A percentile compares a stretch with the other conserved stretches of the same genome.
phyloP scores from a whole-genome alignment of 2,888 invertebrate genomes.

The Tetramorium bicarinatum region DNA sequence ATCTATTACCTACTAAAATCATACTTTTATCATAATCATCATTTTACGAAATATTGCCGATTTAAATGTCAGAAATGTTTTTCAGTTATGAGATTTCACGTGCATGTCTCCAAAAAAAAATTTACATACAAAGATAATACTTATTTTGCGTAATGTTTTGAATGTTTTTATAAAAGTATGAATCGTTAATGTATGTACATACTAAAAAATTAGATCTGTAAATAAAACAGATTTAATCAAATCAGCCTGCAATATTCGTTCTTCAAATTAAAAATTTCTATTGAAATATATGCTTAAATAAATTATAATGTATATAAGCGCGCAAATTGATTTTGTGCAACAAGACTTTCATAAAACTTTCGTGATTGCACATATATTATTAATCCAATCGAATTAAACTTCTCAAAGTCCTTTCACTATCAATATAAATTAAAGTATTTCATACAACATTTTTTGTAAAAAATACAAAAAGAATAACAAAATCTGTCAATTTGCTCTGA shows the following conservation, averaged over 20 bases:
- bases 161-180: background rate
- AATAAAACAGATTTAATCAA: background rate
- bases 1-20: constrained; percentile 22
- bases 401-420: background rate
- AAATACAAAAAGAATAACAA: background rate
- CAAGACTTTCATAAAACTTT: background rate
- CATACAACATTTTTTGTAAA: background rate
- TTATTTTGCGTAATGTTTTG: background rate
- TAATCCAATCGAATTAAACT: background rate
- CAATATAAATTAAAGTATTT: background rate
- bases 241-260: background rate
- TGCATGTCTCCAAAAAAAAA: background rate
- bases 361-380: background rate
- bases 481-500: constrained; percentile 1
- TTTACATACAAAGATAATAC: background rate
- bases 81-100: background rate
- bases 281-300: constrained; percentile 11
- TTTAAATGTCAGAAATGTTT: background rate
- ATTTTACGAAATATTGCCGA: background rate
- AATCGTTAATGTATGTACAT: background rate
- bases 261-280: background rate
- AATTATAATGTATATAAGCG: background rate
- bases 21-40: background rate
- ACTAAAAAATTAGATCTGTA: background rate
- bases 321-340: background rate